phyloP scores from a whole-genome alignment of 2,888 invertebrate species.

The Platycnemis pennipes region DNA sequence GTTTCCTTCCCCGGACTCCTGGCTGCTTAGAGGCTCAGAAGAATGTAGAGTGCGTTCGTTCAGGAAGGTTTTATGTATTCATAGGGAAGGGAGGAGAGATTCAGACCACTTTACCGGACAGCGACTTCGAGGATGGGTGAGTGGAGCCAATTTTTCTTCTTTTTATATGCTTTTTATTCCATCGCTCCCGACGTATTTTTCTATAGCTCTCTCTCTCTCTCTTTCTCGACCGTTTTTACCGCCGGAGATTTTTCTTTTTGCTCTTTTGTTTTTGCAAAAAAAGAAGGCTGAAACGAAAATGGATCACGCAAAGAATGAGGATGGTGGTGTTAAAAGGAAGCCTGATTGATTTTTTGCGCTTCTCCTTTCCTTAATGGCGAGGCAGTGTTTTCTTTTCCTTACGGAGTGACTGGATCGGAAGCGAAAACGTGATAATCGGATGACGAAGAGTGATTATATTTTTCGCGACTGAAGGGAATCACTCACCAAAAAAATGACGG shows the following conservation, averaged over 20 bases:
- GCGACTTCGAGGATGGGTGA: not conserved
- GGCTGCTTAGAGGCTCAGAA: slow-evolving; percentile 6
- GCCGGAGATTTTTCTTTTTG: not conserved
- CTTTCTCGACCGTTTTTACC: not conserved
- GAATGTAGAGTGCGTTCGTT: not conserved
- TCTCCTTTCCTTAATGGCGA: not conserved
- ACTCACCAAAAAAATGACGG: not conserved
- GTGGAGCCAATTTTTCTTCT: not conserved
- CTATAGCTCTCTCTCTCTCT: slow-evolving; percentile 1
- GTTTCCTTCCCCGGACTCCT: not conserved
- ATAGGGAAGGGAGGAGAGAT: not conserved
- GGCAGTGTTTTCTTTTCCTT: not conserved
- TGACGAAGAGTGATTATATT: slow-evolving; percentile 42
- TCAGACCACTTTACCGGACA: not conserved
- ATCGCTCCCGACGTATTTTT: not conserved
- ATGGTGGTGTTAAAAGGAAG: not conserved
- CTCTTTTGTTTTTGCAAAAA: slow-evolving; percentile 28
- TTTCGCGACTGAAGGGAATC: not conserved
- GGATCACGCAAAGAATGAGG: not conserved
- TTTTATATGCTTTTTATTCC: slow-evolving; percentile 10
- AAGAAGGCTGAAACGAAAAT: not conserved
- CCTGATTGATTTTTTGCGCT: slow-evolving; percentile 54
- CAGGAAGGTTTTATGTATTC: slow-evolving; percentile 6
- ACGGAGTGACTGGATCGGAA: not conserved
- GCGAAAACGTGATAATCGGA: slow-evolving; percentile 52